phyloP scores from a whole-genome alignment of 2,888 invertebrate species.

The Pycnomerus fuliginosus region DNA sequence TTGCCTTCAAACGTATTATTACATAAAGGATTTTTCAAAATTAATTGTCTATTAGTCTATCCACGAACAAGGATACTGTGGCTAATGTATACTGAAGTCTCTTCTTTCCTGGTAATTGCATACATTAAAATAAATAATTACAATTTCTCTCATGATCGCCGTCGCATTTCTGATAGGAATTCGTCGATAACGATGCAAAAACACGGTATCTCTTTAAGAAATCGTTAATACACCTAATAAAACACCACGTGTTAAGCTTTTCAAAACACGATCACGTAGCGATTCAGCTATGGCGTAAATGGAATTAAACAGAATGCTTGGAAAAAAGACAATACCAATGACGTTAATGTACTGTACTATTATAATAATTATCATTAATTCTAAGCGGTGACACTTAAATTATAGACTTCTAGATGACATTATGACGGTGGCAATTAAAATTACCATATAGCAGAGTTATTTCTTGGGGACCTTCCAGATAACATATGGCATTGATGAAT shows the following conservation, averaged over 20 bases:
- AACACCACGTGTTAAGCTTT: background rate
- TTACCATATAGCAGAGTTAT: too few species aligned
- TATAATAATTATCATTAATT: too few species aligned
- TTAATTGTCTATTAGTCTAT: too few species aligned
- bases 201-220: background rate
- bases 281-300: background rate
- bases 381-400: too few species aligned
- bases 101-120: background rate
- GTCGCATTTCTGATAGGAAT: conserved; percentile 7
- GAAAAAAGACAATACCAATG: too few species aligned
- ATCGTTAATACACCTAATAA: background rate
- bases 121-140: conserved; percentile 1
- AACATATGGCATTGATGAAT: too few species aligned
- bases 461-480: too few species aligned
- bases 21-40: conserved; percentile 1
- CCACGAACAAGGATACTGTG: background rate
- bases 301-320: conserved; percentile 1
- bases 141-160: conserved; percentile 9
- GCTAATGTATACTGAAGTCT: background rate
- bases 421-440: too few species aligned
- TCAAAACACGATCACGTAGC: conserved; percentile 5
- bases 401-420: too few species aligned
- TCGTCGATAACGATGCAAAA: conserved; percentile 1
- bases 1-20: background rate
- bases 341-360: too few species aligned